phyloP scores from a whole-genome alignment of 2,888 invertebrate species.

The Adela reaumurella region DNA sequence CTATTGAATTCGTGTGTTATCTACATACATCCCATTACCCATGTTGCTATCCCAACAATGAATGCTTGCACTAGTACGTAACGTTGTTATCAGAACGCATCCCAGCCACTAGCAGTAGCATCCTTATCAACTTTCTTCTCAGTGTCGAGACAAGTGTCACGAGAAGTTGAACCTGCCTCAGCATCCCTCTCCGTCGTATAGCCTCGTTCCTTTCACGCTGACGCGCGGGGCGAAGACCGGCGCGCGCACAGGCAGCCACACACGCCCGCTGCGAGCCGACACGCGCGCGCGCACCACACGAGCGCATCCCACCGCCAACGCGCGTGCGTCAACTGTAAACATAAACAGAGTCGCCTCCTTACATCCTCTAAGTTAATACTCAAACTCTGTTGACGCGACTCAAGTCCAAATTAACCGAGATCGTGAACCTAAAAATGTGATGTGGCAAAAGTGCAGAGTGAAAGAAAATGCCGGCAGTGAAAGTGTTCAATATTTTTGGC shows the following conservation, averaged over 20 bases:
- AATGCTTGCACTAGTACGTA: too few relatives aligned
- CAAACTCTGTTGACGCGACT: too few relatives aligned
- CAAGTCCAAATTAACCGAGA: too few relatives aligned
- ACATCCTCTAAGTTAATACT: too few relatives aligned
- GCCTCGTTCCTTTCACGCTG: too few relatives aligned
- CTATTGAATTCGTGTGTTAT: too few relatives aligned
- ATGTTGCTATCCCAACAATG: too few relatives aligned
- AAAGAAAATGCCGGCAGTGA: constrained; percentile 54
- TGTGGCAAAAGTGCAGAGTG: constrained; percentile 2
- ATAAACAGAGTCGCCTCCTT: not conserved
- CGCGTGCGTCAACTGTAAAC: not conserved
- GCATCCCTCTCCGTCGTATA: not conserved
- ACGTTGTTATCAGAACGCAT: not conserved
- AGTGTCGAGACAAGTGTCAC: not conserved
- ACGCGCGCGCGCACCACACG: constrained; percentile 49
- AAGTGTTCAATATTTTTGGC: constrained; percentile 54
- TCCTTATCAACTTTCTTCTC: not conserved
- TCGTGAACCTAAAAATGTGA: too few relatives aligned
- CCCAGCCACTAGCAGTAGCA: too few relatives aligned
- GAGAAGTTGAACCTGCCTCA: not conserved
- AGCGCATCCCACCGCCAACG: constrained; percentile 30
- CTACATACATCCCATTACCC: too few relatives aligned
- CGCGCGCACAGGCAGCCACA: constrained; percentile 18
- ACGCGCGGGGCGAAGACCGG: constrained; percentile 11
- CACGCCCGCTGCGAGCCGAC: constrained; percentile 43